These are phyloP conservation scores for Sebastes hubbsi DNA, from an alignment of 2,797 vertebrate genomes.

Conservation along the genomic window DNA sequence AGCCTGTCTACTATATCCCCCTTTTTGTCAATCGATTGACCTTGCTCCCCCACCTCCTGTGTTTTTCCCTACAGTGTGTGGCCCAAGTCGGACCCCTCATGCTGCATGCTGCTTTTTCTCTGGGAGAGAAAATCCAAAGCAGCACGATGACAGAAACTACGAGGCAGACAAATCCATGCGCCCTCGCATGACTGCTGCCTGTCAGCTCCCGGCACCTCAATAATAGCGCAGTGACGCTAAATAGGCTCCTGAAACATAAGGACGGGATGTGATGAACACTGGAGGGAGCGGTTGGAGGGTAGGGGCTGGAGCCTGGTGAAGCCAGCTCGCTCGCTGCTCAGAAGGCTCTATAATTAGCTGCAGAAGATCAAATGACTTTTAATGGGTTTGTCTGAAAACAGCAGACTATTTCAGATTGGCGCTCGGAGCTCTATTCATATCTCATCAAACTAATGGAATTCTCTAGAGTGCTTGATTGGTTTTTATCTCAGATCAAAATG, in stretches of 20 bases:
- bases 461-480: conserved; percentile 68
- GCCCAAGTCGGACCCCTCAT: background rate
- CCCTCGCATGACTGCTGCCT: conserved; percentile 21
- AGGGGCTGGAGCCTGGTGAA: conserved; percentile 33
- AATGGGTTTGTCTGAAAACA: conserved; percentile 79
- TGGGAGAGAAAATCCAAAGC: conserved; percentile 26
- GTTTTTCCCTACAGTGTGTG: background rate
- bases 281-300: conserved; percentile 33
- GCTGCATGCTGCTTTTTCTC: background rate
- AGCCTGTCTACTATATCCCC: background rate
- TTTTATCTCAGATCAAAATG: conserved; percentile 71
- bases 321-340: conserved; percentile 32
- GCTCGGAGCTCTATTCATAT: conserved; percentile 69
- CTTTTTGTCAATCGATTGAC: conserved; percentile 19
- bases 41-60: conserved; percentile 27
- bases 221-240: conserved; percentile 36
- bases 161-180: conserved; percentile 31
- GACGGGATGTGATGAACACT: conserved; percentile 46
- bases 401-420: conserved; percentile 72
- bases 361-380: conserved; percentile 76
- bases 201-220: conserved; percentile 41
- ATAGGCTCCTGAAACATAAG: conserved; percentile 52
- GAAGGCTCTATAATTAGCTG: conserved; percentile 76
- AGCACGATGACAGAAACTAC: background rate
- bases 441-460: conserved; percentile 77